phyloP scores from a whole-genome alignment of 2,797 vertebrate species.

The Acanthornis magna region DNA sequence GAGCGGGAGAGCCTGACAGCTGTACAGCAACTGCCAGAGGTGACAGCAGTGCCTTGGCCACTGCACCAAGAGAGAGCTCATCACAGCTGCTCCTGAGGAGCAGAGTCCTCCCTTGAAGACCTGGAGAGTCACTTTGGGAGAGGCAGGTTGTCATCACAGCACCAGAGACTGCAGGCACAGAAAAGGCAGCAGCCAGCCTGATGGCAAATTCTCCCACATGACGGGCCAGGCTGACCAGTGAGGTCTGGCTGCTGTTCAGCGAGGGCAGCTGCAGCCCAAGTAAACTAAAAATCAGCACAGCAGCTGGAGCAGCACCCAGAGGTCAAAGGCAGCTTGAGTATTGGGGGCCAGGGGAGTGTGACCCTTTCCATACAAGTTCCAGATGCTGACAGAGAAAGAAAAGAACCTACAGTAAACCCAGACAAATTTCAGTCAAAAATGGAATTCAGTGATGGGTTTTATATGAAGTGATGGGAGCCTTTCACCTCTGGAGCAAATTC shows the following conservation, averaged over 20 bases:
- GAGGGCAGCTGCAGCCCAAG: not conserved
- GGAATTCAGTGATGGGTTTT: not conserved
- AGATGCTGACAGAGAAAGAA: not conserved
- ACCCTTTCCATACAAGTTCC: not conserved
- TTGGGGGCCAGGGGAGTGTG: rapidly evolving
- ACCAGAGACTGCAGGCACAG: not conserved
- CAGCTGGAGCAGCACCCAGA: not conserved
- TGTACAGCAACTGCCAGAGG: not conserved
- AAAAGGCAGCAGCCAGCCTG: not conserved
- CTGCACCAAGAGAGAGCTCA: not conserved
- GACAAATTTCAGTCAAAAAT: not conserved
- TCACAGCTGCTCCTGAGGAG: not conserved
- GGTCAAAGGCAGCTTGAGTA: not conserved
- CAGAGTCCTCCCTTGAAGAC: not conserved
- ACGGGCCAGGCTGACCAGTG: rapidly evolving
- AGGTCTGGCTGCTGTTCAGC: not conserved
- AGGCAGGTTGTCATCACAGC: not conserved
- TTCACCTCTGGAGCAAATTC: conserved; percentile 25
- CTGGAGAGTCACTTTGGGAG: not conserved
- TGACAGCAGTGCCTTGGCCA: not conserved
- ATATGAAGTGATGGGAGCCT: not conserved
- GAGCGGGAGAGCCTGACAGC: not conserved
- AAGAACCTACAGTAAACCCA: not conserved
- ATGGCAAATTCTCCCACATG: not conserved
- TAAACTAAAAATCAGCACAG: not conserved